Base-by-base conservation (phyloP, 2,888 invertebrate genomes). In the Bimastos eiseni region DNA sequence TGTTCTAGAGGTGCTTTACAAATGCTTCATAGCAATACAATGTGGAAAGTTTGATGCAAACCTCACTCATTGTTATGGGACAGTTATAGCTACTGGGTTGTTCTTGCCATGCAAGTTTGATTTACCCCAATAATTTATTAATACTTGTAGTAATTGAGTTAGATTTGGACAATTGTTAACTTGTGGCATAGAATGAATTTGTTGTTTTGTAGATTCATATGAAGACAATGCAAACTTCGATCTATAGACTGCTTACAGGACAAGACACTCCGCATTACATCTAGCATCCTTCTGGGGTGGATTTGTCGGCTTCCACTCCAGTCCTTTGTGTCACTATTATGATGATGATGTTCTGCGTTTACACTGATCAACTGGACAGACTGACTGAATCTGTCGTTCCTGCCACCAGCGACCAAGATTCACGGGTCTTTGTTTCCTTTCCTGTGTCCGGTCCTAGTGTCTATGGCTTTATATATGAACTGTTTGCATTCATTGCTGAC, bases 221-320 rank as follows among this genome's bases (percentile, higher is more conserved):
- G 99, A 99, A 99, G 96, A 99, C 99, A 92, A 99, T 99, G 99
- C 99, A 99, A 94, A 99, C 99, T 93, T 99, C 99, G 93, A 99
- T 99, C 98, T 99, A 99, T 96, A 97, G 99, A 94, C 96, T 99
- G 95, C 96, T 99, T 94, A 99, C 99, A 93, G 99, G 99, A 92
- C 99, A 99, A 96, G 99, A 99, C 96, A 98, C 98, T 95, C 99
- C 99, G 93, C 97, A 99, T 96, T 99, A 98, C 96, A 99, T 99
- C 96, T 99, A 92, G 88, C 19, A 86, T 37, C 86, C 24, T 13
- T 36, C 34, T 86, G 6, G 36, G 13, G 86, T 34, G 37, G 86
- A 86, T 86, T 34, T 17, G 86, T 19, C 86, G 24, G 30, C 37
- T 37, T 86, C 86, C 37, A 86, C 86, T 86, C n/a, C 70, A 70